These are phyloP conservation scores for Watsonalla binaria DNA, from an alignment of 2,888 invertebrate genomes.

Conservation along the genomic window DNA sequence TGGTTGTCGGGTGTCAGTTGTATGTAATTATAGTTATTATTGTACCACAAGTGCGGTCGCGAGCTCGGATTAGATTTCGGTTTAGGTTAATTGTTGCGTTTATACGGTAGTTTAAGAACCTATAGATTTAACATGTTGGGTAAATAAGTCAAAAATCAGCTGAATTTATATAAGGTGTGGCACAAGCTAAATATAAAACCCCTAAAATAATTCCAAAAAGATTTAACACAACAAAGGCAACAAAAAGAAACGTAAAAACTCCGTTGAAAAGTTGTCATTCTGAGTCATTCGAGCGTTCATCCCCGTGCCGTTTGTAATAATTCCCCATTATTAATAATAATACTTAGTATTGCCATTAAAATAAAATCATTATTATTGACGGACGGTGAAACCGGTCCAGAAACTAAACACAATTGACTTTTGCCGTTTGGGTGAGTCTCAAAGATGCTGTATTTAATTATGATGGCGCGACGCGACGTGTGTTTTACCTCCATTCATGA, in stretches of 20 bases:
- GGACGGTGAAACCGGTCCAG: constrained; percentile 38
- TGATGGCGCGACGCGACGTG: constrained; percentile 67
- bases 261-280: constrained; percentile 67
- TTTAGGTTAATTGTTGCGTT: background rate
- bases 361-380: constrained; percentile 60
- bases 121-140: no score
- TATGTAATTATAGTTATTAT: constrained; percentile 52
- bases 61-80: background rate
- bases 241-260: constrained; percentile 32
- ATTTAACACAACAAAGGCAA: constrained; percentile 16
- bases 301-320: constrained; percentile 64
- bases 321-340: constrained; percentile 67
- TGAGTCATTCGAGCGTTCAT: constrained; percentile 68
- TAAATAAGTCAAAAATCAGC: no score
- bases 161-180: background rate
- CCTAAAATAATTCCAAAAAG: constrained; percentile 7
- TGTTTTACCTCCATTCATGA: constrained; percentile 57
- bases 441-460: constrained; percentile 70
- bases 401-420: constrained; percentile 69
- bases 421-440: constrained; percentile 68
- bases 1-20: constrained; percentile 63
- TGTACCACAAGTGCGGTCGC: constrained; percentile 19
- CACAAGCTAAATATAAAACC: background rate
- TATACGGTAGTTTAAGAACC: background rate
- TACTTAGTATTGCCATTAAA: constrained; percentile 63